Percentiles rank a stretch among this genome's conserved stretches.
phyloP scores from a whole-genome alignment of 2,113 vertebrate genomes.

The Nesoenas mayeri region DNA sequence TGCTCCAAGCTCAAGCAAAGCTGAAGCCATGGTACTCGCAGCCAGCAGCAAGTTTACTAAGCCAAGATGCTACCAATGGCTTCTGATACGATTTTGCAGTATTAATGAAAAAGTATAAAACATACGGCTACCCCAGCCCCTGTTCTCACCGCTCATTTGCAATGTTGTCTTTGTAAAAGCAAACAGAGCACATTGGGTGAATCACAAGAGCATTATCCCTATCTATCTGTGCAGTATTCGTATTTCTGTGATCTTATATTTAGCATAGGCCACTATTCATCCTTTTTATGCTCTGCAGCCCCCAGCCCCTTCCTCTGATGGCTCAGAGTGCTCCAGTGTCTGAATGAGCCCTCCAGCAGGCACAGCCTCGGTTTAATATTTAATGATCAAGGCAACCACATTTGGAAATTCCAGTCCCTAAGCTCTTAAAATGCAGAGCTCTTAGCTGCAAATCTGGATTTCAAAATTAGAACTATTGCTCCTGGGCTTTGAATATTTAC shows the following conservation, averaged over 20 bases:
- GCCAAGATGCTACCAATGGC: not conserved
- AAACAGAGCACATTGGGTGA: not conserved
- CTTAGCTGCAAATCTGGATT: not conserved
- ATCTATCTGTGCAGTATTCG: not conserved
- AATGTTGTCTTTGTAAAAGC: not conserved
- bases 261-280: not conserved
- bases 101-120: not conserved
- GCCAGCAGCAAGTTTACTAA: not conserved
- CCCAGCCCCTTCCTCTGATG: not conserved
- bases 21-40: not conserved
- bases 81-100: not conserved
- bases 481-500: not conserved
- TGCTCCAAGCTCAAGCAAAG: not conserved
- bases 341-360: not conserved
- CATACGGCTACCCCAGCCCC: not conserved
- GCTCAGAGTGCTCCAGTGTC: not conserved
- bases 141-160: not conserved
- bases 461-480: not conserved
- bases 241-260: not conserved
- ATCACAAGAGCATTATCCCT: not conserved
- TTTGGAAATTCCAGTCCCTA: slow-evolving; percentile 4
- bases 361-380: slow-evolving; percentile 5
- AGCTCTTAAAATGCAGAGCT: not conserved
- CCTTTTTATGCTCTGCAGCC: not conserved
- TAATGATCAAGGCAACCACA: not conserved